Evolutionary conservation across 2,797 vertebrate species (phyloP), one percentile per base, ranked within the genome.

Genomic region (Chromobotia macracanthus): DNA sequence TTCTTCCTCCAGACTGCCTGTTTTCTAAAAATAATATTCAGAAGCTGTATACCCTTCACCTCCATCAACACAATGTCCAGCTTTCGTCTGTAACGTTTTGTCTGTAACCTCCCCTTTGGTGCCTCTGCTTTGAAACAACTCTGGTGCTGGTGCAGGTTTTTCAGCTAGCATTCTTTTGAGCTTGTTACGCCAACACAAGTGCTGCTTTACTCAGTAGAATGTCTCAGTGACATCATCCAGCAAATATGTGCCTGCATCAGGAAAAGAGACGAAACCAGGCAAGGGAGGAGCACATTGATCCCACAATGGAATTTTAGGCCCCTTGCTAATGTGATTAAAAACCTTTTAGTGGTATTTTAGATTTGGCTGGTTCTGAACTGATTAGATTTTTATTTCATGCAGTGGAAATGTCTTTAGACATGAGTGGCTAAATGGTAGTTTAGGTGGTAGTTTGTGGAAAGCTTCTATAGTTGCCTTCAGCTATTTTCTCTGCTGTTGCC

Each of bases 151-250:
- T 77, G 25, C n/a, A 61, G 66, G 44, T 77, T 61, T 77, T 77
- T 38, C 53, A 35, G 64, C 31, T 9, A 21, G 3, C 28, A 58
- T 46, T 80, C 79, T 72, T 79, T 18, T 80, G 75, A 77, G 63
- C 63, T 58, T 58, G 69, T 82, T 83, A 67, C 25, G 19, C 70
- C 65, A 65, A 75, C 51, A 48, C 77, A 73, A 64, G 55, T 86
- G 64, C 72, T 16, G 80, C 81, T 85, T 80, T 83, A 79, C 38
- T 83, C 70, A 84, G 80, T 84, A 80, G 84, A 77, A 80, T 19
- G 61, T 80, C 81, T 73, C 2, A 79, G 56, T 94, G 91, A 94
- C 90, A 89, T 93, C 93, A 94, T 80, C 89, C 84, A 80, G 80
- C 60, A 92, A 89, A 80, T 90, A 93, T 94, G 67, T 10, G 67